These are phyloP conservation scores for Cricetomys ansorgei DNA, from an alignment of 2,113 vertebrate genomes.

Conservation along the genomic window DNA sequence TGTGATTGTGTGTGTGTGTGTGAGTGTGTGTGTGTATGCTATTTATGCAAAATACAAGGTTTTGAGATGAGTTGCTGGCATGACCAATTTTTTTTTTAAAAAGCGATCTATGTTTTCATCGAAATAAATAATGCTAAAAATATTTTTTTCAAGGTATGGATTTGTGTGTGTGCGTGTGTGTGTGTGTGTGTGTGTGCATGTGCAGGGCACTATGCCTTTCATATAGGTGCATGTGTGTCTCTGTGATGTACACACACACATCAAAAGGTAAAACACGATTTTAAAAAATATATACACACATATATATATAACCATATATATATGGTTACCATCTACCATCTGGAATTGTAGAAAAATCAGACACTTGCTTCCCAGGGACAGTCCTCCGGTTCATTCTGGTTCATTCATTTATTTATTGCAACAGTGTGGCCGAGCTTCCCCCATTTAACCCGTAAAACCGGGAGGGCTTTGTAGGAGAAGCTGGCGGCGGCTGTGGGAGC, in stretches of 20 bases:
- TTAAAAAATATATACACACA: not conserved
- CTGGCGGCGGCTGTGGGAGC: slow-evolving; percentile 31
- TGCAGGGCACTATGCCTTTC: slow-evolving; percentile 65
- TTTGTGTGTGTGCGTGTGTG: slow-evolving; percentile 75
- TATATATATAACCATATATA: not conserved
- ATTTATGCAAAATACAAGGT: slow-evolving; percentile 72
- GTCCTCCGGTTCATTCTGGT: slow-evolving; percentile 77
- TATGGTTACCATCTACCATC: slow-evolving; percentile 51
- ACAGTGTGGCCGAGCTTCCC: slow-evolving; percentile 82
- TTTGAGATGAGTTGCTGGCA: slow-evolving; percentile 71
- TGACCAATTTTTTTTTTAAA: slow-evolving; percentile 69
- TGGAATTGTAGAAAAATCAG: slow-evolving; percentile 82
- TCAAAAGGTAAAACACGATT: slow-evolving; percentile 68
- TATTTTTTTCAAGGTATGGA: slow-evolving; percentile 63
- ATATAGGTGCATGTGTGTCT: slow-evolving; percentile 59
- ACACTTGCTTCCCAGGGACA: slow-evolving; percentile 69
- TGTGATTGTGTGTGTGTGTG: slow-evolving; percentile 62
- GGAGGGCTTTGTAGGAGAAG: slow-evolving; percentile 75
- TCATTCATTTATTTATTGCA: slow-evolving; percentile 86
- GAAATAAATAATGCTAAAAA: slow-evolving; percentile 63
- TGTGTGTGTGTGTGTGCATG: too few species aligned
- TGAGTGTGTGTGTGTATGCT: slow-evolving; percentile 73
- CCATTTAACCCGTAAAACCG: slow-evolving; percentile 79
- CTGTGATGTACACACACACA: slow-evolving; percentile 51
- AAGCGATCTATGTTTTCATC: slow-evolving; percentile 75